Evolutionary conservation across 2,113 vertebrate species (phyloP), one percentile per base, ranked within the genome.

Genomic region (Gorsachius goisagi): DNA sequence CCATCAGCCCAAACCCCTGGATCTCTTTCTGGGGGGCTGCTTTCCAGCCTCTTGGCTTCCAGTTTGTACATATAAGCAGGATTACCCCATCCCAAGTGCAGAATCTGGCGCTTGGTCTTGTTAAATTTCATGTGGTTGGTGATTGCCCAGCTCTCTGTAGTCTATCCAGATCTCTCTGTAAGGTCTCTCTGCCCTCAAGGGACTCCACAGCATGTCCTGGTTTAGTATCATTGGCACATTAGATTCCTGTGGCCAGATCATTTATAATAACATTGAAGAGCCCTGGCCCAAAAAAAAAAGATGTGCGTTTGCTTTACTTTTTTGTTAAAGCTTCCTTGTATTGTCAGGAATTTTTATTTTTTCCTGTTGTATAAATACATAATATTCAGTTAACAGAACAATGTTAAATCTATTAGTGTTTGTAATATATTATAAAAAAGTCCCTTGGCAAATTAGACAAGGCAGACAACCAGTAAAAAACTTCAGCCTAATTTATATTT

Each of bases 21-120:
- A 62, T 74, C 5, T 35, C 22, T 69, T 56, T 49, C 49, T 2
- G 0, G 1, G 4, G 7, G 10, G 12, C n/a, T 92, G 30, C 18
- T 56, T 7, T 75, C n/a, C 32, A 50, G 13, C 20, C 27, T 37
- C 49, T 58, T 1, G 0, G 37, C 11, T 19, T 8, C 7, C 9
- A 24, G 0, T 50, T 58, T 52, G 15, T 66, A 24, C 0, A 0
- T 58, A 44, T 33, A 64, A 72, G 8, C 6, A 37, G 9, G 44
- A 45, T 59, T 21, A 5, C 18, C 3, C 12, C 0, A 0, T 20
- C 7, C 27, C 15, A 59, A 6, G 7, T 21, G 35, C 1, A 82
- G 41, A 71, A 64, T 71, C 35, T 0, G 0, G n/a, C 6, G 33
- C 15, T 55, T 62, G 14, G 3, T 49, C 14, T 44, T 44, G 41